These are phyloP conservation scores for Penaeus indicus DNA, from an alignment of 1,140 invertebrate species.

Conservation along the genomic window DNA sequence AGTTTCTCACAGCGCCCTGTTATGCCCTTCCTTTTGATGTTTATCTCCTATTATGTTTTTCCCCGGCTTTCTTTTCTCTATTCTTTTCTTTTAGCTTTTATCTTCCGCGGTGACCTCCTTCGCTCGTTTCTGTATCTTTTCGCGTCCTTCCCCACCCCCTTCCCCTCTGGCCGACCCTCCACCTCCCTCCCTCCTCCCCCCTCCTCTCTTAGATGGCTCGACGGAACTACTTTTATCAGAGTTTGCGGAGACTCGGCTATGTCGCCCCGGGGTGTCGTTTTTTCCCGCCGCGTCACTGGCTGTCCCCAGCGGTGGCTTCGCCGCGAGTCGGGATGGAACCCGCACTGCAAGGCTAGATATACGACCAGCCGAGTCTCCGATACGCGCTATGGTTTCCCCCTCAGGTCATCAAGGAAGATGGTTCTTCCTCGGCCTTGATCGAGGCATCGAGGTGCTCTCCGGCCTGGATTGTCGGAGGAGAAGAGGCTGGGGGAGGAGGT, in stretches of 20 bases:
- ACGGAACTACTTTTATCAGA: slow-evolving; percentile 11
- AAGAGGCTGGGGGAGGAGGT: no score
- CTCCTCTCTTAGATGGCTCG: not conserved
- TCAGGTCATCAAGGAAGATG: no score
- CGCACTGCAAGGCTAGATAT: no score
- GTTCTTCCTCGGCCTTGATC: no score
- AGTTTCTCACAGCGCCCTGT: no score
- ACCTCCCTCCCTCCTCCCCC: not conserved
- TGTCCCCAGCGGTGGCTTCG: slow-evolving; percentile 11
- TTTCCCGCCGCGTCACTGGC: not conserved
- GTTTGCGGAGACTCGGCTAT: slow-evolving; percentile 7
- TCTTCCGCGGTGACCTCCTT: not conserved
- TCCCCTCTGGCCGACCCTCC: not conserved
- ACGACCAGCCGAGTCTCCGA: no score
- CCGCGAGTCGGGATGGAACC: slow-evolving; percentile 2
- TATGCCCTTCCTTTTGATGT: no score
- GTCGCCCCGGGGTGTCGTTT: slow-evolving; percentile 22
- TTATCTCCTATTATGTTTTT: no score
- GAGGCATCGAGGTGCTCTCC: no score
- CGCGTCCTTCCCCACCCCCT: not conserved
- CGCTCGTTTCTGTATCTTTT: not conserved
- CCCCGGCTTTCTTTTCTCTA: not conserved
- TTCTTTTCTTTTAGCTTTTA: not conserved
- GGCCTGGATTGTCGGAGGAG: no score
- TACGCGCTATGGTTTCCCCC: no score